These are phyloP conservation scores for Anoncus sp. DNA, from an alignment of 2,888 invertebrate genomes.

Conservation along the genomic window DNA sequence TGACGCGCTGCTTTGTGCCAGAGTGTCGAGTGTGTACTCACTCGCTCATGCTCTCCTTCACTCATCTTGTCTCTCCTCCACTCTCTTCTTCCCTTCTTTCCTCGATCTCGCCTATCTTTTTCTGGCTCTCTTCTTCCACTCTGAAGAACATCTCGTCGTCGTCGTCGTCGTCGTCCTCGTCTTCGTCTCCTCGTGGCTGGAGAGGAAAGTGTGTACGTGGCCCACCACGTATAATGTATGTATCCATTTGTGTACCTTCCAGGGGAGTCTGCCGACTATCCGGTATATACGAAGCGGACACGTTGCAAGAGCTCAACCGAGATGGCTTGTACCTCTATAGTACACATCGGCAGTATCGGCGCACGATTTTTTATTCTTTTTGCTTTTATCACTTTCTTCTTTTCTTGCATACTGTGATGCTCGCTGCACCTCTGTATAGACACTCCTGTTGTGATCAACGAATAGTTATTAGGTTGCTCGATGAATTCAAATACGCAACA, in stretches of 20 bases:
- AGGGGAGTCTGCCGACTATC: constrained; percentile 46
- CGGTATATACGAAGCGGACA: constrained; percentile 45
- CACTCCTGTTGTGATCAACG: constrained; percentile 35
- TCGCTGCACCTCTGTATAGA: constrained; percentile 17
- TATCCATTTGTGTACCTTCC: constrained; percentile 67
- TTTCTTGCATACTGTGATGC: constrained; percentile 30
- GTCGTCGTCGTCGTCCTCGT: constrained; percentile 47
- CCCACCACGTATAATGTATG: constrained; percentile 62
- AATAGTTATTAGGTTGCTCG: constrained; percentile 48
- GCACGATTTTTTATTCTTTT: constrained; percentile 14
- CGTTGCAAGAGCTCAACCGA: constrained; percentile 31
- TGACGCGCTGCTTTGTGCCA: constrained; percentile 64
- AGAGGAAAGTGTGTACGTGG: constrained; percentile 63
- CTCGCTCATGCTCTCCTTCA: constrained; percentile 56
- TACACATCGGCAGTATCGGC: constrained; percentile 36
- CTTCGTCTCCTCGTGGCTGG: constrained; percentile 54
- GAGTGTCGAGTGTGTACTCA: constrained; percentile 64
- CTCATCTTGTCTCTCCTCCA: constrained; percentile 38
- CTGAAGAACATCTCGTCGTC: constrained; percentile 36
- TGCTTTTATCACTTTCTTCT: constrained; percentile 14
- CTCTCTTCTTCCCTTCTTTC: constrained; percentile 11
- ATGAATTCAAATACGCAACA: constrained; percentile 39
- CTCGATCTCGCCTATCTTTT: constrained; percentile 19
- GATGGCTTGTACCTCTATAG: constrained; percentile 41
- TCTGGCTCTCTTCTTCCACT: constrained; percentile 19